Conservation (phyloP, 2,113 vertebrate genomes). For the Parotia lawesii region DNA sequence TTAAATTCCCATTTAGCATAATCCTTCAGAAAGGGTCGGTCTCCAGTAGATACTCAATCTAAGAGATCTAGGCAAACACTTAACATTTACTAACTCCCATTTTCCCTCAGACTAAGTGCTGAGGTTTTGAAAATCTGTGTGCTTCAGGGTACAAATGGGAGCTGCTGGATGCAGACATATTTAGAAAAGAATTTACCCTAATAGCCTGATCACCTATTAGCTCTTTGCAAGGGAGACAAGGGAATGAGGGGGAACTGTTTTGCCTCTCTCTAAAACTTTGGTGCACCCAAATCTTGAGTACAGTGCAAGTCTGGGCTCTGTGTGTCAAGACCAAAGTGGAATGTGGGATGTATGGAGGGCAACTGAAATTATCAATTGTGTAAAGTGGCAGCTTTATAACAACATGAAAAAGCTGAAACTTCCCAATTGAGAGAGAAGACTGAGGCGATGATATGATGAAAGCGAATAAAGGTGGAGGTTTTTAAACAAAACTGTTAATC, state of each 20-base stretch:
- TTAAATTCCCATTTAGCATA: not conserved
- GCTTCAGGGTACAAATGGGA: not conserved
- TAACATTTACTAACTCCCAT: not conserved
- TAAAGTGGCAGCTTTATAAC: not conserved
- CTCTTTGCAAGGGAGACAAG: not conserved
- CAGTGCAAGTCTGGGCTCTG: not conserved
- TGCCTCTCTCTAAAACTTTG: not conserved
- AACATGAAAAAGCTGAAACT: not conserved
- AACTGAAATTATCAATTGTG: not conserved
- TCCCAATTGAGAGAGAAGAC: not conserved
- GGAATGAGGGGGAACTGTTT: not conserved
- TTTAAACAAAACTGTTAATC: not conserved
- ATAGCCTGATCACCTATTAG: not conserved
- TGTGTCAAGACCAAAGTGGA: not conserved
- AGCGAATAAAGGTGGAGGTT: not conserved
- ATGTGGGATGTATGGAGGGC: not conserved
- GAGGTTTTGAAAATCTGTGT: not conserved
- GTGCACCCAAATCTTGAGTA: not conserved
- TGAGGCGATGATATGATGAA: fast-evolving
- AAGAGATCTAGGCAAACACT: not conserved
- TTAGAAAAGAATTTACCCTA: not conserved
- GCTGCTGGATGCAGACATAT: not conserved
- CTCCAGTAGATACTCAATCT: not conserved
- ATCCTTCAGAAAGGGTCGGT: not conserved
- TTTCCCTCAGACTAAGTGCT: not conserved